These are phyloP conservation scores for Actias luna DNA, from an alignment of 2,888 invertebrate species.

Conservation along the genomic window DNA sequence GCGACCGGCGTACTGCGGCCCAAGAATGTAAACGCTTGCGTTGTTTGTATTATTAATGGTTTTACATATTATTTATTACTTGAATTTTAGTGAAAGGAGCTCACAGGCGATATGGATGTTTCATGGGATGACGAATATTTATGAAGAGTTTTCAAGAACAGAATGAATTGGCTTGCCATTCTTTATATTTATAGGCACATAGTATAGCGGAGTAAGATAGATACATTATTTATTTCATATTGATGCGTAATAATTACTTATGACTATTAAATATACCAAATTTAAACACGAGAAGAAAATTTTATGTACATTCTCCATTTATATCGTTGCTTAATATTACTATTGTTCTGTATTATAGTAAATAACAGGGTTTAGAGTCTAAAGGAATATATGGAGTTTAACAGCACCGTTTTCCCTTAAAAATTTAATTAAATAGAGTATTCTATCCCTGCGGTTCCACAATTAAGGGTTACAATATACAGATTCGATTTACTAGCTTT, in stretches of 20 bases:
- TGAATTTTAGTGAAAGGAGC: not conserved
- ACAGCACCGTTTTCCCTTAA: not conserved
- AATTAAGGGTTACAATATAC: constrained; percentile 15
- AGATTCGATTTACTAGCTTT: constrained; percentile 35
- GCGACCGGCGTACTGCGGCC: constrained; percentile 15
- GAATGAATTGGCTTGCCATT: not conserved
- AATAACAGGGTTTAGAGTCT: not conserved
- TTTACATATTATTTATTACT: not conserved
- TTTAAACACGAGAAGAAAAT: too few relatives aligned
- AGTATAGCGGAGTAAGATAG: not conserved
- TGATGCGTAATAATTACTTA: too few relatives aligned
- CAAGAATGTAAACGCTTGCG: constrained; percentile 13
- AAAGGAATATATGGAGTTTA: not conserved
- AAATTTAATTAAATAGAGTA: not conserved
- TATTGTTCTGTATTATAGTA: not conserved
- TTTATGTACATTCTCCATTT: too few relatives aligned
- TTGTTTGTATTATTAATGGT: constrained; percentile 4
- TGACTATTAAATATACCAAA: too few relatives aligned
- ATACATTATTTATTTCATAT: not conserved
- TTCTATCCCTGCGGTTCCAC: not conserved
- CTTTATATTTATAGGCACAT: not conserved
- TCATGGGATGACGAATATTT: not conserved
- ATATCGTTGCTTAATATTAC: not conserved
- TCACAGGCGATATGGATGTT: not conserved
- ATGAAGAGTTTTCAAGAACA: not conserved